Base-by-base conservation (phyloP, 2,888 invertebrate species). In the Hypsopygia costalis region DNA sequence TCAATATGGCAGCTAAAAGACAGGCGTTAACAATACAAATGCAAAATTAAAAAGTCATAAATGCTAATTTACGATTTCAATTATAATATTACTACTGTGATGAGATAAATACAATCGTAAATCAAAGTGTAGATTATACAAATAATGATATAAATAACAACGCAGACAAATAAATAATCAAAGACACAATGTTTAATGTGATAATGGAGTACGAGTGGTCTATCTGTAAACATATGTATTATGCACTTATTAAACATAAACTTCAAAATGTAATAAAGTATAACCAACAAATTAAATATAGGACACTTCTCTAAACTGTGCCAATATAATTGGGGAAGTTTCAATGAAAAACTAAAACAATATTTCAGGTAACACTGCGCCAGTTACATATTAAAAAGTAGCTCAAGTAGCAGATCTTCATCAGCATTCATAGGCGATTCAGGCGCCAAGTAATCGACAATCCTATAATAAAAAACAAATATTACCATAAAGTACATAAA, bases 341-440 rank as follows among this genome's bases (percentile, higher is more conserved):
- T 29, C 1, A 29, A 29, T 29, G 5, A 11, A 9, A 29, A 9
- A 6, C 5, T 4, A 29, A 9, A n/a, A 6, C 9, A 9, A 27
- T 7, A 27, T 27, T 27, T 29, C 25, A 25, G 6, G n/a, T 25
- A n/a, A 25, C 25, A 7, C 30, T 30, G 36, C n/a, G 21, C 11
- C 16, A 11, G 59, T 86, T 65, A 88, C 73, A 81, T 85, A 68
- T 79, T 82, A 67, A 88, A 88, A 59, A 88, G 70, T 58, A 88
- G 75, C 62, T 87, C 87, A 49, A 88, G 76, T 41, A 88, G 75
- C 39, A 88, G 66, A 36, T 88, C 86, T 58, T 88, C 88, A 49
- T 87, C 87, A 48, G 85, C 88, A 55, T 83, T 82, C 87, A 88
- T 81, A 47, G 88, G 88, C 48, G 88, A 85, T 62, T 77, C 73